Evolutionary conservation across 1,140 invertebrate genomes (phyloP).

Genomic region (Hypsibius dujardini): DNA sequence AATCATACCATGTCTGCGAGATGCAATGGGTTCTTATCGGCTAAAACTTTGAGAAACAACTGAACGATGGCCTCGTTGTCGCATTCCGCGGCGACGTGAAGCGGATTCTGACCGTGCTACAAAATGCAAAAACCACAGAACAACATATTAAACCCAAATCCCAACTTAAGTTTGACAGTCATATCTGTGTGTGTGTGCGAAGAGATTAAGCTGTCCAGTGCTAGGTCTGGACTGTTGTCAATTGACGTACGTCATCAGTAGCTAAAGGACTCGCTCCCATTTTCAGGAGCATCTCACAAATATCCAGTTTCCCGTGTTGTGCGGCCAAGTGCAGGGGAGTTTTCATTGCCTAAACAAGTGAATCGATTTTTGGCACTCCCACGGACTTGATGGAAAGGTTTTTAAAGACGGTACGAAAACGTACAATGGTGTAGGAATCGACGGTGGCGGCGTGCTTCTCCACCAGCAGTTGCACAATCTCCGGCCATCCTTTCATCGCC

Average conservation of each 20-base stretch:
- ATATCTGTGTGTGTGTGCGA: no score
- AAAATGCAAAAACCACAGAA: conserved; percentile 20
- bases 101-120: conserved; percentile 40
- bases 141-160: background rate
- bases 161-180: conserved; percentile 35
- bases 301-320: conserved; percentile 86
- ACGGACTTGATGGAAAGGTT: background rate
- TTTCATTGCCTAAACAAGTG: conserved; percentile 11
- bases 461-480: conserved; percentile 71
- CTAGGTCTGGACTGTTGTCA: no score
- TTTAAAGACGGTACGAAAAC: background rate
- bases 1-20: background rate
- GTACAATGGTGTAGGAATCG: conserved; percentile 3
- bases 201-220: no score
- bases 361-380: background rate
- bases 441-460: conserved; percentile 95
- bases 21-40: conserved; percentile 38
- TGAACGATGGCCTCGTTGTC: conserved; percentile 95
- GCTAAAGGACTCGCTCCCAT: conserved; percentile 89
- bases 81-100: conserved; percentile 75
- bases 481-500: conserved; percentile 84
- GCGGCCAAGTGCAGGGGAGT: conserved; percentile 55
- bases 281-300: conserved; percentile 74
- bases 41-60: conserved; percentile 84
- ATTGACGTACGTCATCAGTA: conserved; percentile 54